phyloP scores from a whole-genome alignment of 2,797 vertebrate species.

The Falco cherrug region DNA sequence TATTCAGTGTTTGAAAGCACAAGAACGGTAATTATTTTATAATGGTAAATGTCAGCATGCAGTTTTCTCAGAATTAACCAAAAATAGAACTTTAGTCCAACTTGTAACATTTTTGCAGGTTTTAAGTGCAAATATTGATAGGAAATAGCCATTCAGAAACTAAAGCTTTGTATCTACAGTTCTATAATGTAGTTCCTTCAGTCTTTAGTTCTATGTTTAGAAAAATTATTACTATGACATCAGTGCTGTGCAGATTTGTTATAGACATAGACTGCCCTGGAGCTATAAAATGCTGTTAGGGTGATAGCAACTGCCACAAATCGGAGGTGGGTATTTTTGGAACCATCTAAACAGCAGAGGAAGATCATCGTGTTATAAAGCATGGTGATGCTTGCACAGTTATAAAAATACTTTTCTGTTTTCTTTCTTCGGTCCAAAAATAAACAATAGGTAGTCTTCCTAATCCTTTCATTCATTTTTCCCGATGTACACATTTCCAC shows the following conservation, averaged over 20 bases:
- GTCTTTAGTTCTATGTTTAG: background rate
- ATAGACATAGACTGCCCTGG: background rate
- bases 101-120: background rate
- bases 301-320: conserved; percentile 2
- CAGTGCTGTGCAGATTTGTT: background rate
- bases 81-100: background rate
- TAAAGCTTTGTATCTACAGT: background rate
- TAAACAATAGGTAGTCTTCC: background rate
- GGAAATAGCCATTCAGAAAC: background rate
- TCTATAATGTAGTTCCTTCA: background rate
- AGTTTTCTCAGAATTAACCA: background rate
- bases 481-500: background rate
- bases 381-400: background rate
- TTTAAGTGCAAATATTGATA: background rate
- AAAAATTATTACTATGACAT: background rate
- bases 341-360: background rate
- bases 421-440: background rate
- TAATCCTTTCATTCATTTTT: background rate
- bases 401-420: background rate
- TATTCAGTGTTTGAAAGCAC: background rate
- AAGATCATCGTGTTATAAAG: background rate
- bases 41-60: background rate
- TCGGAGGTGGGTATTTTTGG: background rate
- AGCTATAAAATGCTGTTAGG: background rate
- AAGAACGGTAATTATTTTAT: background rate